These are phyloP conservation scores for Caenorhabditis sp. DNA, from an alignment of 2,888 invertebrate species.

Conservation along the genomic window DNA sequence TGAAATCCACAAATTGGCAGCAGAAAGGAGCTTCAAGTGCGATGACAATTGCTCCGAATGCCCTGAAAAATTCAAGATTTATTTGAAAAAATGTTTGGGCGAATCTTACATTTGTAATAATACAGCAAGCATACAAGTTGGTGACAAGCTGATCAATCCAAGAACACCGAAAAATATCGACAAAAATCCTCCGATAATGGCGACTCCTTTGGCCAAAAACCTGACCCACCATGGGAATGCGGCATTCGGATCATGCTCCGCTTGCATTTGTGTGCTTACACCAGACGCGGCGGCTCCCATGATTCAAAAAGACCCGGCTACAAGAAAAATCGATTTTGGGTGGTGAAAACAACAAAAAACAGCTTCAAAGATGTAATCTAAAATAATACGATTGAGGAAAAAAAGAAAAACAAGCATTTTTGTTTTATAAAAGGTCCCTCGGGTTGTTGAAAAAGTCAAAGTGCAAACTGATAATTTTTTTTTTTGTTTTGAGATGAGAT, in stretches of 20 bases:
- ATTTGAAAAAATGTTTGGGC: background rate
- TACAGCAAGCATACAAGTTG: conserved; percentile 66
- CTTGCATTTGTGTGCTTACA: conserved; percentile 65
- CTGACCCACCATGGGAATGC: conserved; percentile 66
- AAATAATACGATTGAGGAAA: no score
- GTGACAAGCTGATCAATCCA: conserved; percentile 62
- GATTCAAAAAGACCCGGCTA: background rate
- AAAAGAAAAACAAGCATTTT: no score
- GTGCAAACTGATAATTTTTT: no score
- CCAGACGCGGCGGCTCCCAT: conserved; percentile 65
- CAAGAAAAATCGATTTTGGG: background rate
- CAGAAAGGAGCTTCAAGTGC: conserved; percentile 95
- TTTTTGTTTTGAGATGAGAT: no score
- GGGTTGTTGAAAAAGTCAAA: no score
- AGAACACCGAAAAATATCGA: conserved; percentile 68
- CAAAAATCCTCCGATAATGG: conserved; percentile 68
- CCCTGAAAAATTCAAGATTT: conserved; percentile 71
- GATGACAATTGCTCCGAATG: conserved; percentile 86
- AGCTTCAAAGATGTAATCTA: background rate
- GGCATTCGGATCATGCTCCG: conserved; percentile 68
- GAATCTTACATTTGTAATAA: conserved; percentile 65
- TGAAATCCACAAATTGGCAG: conserved; percentile 93
- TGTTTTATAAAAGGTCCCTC: background rate
- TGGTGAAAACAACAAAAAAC: background rate
- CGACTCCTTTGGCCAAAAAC: conserved; percentile 68